phyloP scores from a whole-genome alignment of 2,888 invertebrate species.

The Calameuta pallipes region DNA sequence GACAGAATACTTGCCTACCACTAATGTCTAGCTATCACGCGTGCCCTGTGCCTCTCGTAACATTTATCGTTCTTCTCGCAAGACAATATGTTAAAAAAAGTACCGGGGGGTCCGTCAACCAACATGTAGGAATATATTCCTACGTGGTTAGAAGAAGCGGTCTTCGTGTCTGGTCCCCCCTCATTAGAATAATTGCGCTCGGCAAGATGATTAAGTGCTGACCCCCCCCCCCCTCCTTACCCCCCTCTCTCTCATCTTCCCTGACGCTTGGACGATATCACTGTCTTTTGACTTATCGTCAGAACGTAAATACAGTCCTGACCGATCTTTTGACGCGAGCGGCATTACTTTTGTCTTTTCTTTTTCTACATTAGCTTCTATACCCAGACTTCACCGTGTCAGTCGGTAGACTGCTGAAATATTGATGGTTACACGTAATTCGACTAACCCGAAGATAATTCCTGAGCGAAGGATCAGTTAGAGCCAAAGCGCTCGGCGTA shows the following conservation, averaged over 20 bases:
- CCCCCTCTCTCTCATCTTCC: too few relatives aligned
- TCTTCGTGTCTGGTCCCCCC: constrained; percentile 41
- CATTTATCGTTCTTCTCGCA: background rate
- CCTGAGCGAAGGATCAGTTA: background rate
- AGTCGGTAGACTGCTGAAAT: background rate
- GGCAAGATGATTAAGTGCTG: constrained; percentile 44
- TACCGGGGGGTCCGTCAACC: constrained; percentile 32
- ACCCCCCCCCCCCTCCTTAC: constrained; percentile 1
- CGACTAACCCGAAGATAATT: background rate
- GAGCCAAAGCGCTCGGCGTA: background rate
- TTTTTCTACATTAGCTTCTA: background rate
- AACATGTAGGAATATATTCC: constrained; percentile 21
- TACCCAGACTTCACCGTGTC: background rate
- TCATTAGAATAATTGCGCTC: constrained; percentile 51
- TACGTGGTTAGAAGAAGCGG: constrained; percentile 2
- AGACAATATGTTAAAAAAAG: constrained; percentile 23
- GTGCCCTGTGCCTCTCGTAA: background rate
- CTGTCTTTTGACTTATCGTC: constrained; percentile 10
- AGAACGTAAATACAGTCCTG: background rate
- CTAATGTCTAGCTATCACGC: background rate
- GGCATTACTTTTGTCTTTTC: background rate
- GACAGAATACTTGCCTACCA: background rate
- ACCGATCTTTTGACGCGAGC: background rate
- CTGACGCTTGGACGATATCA: constrained; percentile 25
- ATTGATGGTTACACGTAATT: background rate